Evolutionary conservation across 2,888 invertebrate species (phyloP).

Genomic region (Mesorhabditis sp.): DNA sequence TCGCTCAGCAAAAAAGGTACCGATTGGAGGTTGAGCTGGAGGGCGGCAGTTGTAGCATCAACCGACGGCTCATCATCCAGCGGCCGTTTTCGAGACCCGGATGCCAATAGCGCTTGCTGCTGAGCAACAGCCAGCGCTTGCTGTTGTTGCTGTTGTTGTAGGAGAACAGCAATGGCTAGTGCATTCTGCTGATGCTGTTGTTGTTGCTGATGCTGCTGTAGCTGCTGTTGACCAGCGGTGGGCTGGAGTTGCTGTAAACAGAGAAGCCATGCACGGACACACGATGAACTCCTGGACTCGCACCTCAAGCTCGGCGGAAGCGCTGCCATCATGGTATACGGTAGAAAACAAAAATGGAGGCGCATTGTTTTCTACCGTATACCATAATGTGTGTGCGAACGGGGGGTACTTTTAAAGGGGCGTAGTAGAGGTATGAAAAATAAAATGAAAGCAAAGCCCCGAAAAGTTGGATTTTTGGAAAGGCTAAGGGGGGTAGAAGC

Average conservation of each 20-base stretch:
- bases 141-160: background rate
- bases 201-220: background rate
- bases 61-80: background rate
- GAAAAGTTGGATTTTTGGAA: conserved; percentile 12
- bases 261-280: conserved; percentile 29
- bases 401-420: no score
- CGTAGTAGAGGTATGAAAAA: no score
- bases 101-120: background rate
- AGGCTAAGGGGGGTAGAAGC: conserved; percentile 9
- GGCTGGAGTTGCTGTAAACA: conserved; percentile 47
- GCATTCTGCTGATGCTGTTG: background rate
- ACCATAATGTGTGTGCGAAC: no score
- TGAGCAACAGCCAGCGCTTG: conserved; percentile 1
- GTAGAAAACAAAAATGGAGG: no score
- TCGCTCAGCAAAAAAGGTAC: no score
- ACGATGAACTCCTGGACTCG: no score
- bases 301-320: no score
- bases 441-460: conserved; percentile 7
- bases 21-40: no score
- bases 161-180: background rate
- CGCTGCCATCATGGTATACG: no score
- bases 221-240: conserved; percentile 19
- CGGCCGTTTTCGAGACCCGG: background rate
- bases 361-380: no score
- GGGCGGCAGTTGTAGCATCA: no score